Conservation (phyloP, 2,113 vertebrate species). For the Solea senegalensis region DNA sequence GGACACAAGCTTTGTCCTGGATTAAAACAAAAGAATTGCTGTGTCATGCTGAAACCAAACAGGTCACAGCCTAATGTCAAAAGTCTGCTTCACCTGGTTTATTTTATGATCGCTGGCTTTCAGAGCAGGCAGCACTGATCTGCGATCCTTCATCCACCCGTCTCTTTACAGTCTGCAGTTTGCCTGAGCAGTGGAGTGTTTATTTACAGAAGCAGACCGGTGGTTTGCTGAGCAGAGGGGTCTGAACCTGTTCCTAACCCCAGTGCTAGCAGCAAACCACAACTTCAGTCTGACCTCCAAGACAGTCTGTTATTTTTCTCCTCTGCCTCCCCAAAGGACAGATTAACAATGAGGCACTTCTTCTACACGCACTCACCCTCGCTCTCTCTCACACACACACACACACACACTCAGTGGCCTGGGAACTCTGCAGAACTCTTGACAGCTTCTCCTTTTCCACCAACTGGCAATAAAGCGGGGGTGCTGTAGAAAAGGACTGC, state of each 20-base stretch:
- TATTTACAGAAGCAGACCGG: conserved; percentile 60
- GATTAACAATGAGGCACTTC: conserved; percentile 57
- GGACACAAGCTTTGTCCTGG: neutral
- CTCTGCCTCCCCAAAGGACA: conserved; percentile 41
- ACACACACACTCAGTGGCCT: neutral
- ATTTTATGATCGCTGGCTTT: conserved; percentile 4
- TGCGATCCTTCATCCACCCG: conserved; percentile 45
- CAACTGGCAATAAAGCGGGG: conserved; percentile 36
- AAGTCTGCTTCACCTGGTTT: conserved; percentile 10
- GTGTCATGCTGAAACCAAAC: conserved; percentile 42
- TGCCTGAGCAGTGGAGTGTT: conserved; percentile 35
- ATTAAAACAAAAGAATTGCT: conserved; percentile 36
- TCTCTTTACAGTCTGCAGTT: conserved; percentile 19
- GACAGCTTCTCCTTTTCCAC: conserved; percentile 56
- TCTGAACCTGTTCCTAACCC: conserved; percentile 40
- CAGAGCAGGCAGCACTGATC: conserved; percentile 8
- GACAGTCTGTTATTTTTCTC: conserved; percentile 44
- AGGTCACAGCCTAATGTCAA: neutral
- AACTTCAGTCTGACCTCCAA: conserved; percentile 51
- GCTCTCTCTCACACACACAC: neutral
- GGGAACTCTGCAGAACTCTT: conserved; percentile 31
- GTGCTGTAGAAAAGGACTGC: conserved; percentile 37
- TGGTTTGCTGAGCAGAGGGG: neutral
- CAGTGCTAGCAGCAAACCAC: conserved; percentile 29
- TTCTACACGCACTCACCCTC: conserved; percentile 14